These are phyloP conservation scores for Colius striatus DNA, from an alignment of 2,113 vertebrate species.

Conservation along the genomic window DNA sequence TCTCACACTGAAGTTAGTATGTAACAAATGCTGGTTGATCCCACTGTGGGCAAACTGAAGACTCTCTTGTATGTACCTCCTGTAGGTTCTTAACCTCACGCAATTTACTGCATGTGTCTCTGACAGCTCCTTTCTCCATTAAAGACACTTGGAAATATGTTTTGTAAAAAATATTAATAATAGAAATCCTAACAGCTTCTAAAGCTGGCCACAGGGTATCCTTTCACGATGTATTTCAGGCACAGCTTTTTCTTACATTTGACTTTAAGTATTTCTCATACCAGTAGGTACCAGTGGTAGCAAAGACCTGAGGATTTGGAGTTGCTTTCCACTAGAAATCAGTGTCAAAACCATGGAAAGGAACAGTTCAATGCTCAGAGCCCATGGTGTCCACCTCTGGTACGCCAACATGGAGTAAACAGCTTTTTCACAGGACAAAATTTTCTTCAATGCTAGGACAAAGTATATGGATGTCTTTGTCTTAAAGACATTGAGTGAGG, in stretches of 20 bases:
- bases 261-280: background rate
- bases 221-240: background rate
- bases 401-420: accelerated
- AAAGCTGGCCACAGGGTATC: background rate
- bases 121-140: background rate
- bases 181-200: background rate
- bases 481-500: background rate
- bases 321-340: background rate
- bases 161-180: background rate
- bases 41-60: background rate
- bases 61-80: background rate
- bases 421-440: background rate
- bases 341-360: background rate
- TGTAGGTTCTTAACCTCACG: background rate
- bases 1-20: background rate
- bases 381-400: accelerated
- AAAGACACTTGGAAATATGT: background rate
- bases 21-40: background rate
- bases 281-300: accelerated
- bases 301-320: background rate
- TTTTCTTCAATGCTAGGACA: background rate
- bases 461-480: background rate
- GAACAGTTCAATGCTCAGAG: background rate
- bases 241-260: background rate
- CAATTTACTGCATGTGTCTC: background rate